Conservation (phyloP, 2,888 invertebrate genomes). For the Bimastos eiseni region DNA sequence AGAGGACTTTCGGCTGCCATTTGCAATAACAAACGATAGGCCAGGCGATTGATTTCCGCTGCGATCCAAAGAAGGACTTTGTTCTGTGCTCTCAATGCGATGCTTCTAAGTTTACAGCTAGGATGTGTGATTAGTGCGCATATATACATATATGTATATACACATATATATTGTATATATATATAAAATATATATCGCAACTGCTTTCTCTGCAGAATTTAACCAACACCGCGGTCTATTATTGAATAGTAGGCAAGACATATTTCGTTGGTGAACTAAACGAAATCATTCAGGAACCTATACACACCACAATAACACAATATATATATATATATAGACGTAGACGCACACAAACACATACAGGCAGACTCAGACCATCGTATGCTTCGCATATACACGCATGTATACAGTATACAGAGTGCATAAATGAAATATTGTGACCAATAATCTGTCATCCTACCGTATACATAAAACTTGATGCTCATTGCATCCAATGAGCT, state of each 20-base stretch:
- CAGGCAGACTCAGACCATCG: no score
- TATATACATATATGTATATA: no score
- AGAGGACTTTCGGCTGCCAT: not conserved
- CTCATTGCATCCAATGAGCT: not conserved
- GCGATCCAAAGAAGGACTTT: not conserved
- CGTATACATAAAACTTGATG: not conserved
- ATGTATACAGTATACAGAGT: not conserved
- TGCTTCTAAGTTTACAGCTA: not conserved
- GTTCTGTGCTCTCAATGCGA: not conserved
- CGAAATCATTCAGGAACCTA: not conserved
- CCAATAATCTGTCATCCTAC: not conserved
- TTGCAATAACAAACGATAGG: constrained; percentile 1
- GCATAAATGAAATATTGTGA: not conserved
- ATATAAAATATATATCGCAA: not conserved
- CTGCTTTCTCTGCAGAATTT: not conserved
- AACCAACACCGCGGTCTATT: not conserved
- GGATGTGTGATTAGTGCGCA: not conserved
- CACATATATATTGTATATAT: no score
- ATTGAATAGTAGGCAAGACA: not conserved
- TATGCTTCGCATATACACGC: no score
- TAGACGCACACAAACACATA: not conserved
- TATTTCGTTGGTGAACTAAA: not conserved
- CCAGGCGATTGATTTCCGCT: not conserved
- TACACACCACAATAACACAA: not conserved
- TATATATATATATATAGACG: not conserved